Percentiles rank a stretch among this genome's conserved stretches.
phyloP scores from a whole-genome alignment of 1,140 invertebrate genomes.

The Plutomurus gul region DNA sequence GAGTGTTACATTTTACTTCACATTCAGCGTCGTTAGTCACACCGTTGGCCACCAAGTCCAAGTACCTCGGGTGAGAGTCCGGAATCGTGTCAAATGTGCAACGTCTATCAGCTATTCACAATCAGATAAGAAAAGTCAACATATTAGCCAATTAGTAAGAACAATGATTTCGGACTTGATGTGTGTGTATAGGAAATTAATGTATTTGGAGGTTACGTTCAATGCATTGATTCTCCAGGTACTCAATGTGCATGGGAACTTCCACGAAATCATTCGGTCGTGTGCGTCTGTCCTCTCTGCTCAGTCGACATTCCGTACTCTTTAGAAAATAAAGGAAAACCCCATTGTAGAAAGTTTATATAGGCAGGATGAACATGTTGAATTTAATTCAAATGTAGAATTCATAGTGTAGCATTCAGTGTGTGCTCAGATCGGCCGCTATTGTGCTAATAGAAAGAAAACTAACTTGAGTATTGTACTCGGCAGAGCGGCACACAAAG shows the following conservation, averaged over 20 bases:
- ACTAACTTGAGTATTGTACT: constrained; percentile 59
- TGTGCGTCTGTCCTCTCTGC: constrained; percentile 58
- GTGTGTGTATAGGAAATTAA: background rate
- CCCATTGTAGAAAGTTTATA: background rate
- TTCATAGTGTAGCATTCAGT: background rate
- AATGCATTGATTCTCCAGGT: constrained; percentile 63
- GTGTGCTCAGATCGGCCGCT: too few relatives aligned
- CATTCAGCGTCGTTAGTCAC: constrained; percentile 58
- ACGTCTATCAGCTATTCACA: constrained; percentile 52
- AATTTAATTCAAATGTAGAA: too few relatives aligned
- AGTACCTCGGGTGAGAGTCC: constrained; percentile 59
- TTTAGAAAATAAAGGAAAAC: constrained; percentile 13
- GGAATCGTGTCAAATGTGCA: constrained; percentile 56
- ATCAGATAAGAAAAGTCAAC: background rate
- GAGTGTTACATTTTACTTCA: constrained; percentile 57
- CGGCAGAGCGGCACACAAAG: constrained; percentile 60
- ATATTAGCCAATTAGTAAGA: background rate
- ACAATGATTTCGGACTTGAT: background rate
- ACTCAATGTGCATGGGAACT: constrained; percentile 59
- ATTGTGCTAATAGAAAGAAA: background rate
- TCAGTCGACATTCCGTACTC: constrained; percentile 59
- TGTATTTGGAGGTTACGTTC: constrained; percentile 54
- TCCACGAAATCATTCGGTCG: constrained; percentile 58
- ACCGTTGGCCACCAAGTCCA: constrained; percentile 58
- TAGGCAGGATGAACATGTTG: background rate